Evolutionary conservation across 2,888 invertebrate species (phyloP), one percentile per base, ranked within the genome.

Genomic region (Sphinx pinastri): DNA sequence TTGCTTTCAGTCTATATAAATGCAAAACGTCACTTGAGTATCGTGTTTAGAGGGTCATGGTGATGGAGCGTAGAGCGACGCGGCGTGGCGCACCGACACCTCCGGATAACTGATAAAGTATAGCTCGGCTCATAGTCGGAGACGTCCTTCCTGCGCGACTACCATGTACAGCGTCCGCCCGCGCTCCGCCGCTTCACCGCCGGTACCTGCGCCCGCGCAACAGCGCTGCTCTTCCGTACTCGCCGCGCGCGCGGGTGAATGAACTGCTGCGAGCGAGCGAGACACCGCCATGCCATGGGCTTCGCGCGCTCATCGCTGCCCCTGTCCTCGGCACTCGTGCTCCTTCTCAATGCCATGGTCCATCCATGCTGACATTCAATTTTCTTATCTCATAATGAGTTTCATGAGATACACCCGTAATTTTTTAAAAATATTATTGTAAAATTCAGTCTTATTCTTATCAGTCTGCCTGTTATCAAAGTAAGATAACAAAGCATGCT

Each of bases 71-170:
- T 76, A 77, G 81, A 79, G 81, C 84, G 86, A 88, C 87, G 84
- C 89, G 87, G 89, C 88, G 87, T 86, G 86, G 87, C 89, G 89
- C 85, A 86, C 88, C 91, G 89, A 88, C 87, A 88, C 87, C 91
- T 89, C 88, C 89, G 89, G 89, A 86, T 91, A 91, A 93, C 93
- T 94, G 93, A 93, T 93, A 93, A 90, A 90, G 84, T 88, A 86
- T 87, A 85, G 86, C 89, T 88, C 85, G 87, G 90, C 90, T 91
- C 93, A 93, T 90, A 90, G 90, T 90, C 89, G 89, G 88, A 90
- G 91, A 89, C 92, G 91, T 92, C 90, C 89, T 91, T 88, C 88
- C 90, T 88, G 87, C 84, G 82, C 88, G 88, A 81, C 84, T 84
- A 84, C 85, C 84, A 83, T 79, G 84, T 84, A 84, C 87, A 83